Evolutionary conservation across 2,113 vertebrate genomes (phyloP).

Genomic region (Carassius carassius): DNA sequence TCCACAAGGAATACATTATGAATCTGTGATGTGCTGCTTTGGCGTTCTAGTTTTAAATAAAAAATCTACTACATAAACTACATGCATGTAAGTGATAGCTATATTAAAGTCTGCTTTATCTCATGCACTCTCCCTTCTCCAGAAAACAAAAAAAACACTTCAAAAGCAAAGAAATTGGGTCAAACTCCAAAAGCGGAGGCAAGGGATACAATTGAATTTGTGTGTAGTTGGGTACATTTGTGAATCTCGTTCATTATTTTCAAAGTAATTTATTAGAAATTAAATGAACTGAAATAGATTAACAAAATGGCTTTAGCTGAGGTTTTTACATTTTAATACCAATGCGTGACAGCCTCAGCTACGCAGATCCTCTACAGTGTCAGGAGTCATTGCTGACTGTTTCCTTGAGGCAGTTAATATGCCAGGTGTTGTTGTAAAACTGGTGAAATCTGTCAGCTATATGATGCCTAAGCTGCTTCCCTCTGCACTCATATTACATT

Average conservation of each 20-base stretch:
- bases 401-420: conserved; percentile 13
- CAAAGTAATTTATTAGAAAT: not conserved
- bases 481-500: not conserved
- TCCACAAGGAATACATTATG: conserved; percentile 12
- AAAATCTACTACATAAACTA: conserved; percentile 25
- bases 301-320: conserved; percentile 6
- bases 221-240: conserved; percentile 17
- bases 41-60: not conserved
- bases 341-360: not conserved
- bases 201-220: conserved; percentile 35
- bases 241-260: not conserved
- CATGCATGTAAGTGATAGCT: conserved; percentile 19
- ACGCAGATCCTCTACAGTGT: conserved; percentile 9
- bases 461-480: conserved; percentile 31
- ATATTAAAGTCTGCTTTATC: conserved; percentile 51
- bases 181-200: conserved; percentile 42
- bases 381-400: conserved; percentile 20
- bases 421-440: conserved; percentile 20
- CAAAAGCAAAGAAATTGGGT: conserved; percentile 54
- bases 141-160: conserved; percentile 21
- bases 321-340: not conserved
- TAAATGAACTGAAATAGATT: not conserved
- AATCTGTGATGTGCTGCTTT: conserved; percentile 23
- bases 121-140: conserved; percentile 30
- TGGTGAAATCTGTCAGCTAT: conserved; percentile 14